These are phyloP conservation scores for Cylindroiulus punctatus DNA, from an alignment of 2,888 invertebrate species.

Conservation along the genomic window DNA sequence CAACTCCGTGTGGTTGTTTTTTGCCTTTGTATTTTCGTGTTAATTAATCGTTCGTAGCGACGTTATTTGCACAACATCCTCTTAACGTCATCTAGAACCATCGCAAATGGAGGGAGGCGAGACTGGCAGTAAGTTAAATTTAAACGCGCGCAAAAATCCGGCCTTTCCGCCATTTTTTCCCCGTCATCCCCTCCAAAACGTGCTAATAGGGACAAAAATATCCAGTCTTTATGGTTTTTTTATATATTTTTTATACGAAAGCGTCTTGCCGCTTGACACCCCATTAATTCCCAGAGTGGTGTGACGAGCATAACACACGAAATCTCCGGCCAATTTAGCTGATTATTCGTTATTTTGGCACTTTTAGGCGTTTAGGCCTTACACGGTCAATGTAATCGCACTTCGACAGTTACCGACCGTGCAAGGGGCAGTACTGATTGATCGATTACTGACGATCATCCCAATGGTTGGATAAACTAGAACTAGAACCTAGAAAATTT, in stretches of 20 bases:
- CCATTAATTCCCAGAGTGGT: background rate
- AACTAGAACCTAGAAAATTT: too few relatives aligned
- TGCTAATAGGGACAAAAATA: background rate
- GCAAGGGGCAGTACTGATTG: too few relatives aligned
- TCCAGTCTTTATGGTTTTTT: background rate
- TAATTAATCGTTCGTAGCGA: background rate
- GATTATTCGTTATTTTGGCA: too few relatives aligned
- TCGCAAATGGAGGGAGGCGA: background rate
- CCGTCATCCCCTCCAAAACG: background rate
- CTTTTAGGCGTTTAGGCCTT: too few relatives aligned
- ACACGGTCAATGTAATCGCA: too few relatives aligned
- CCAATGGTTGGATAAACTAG: too few relatives aligned
- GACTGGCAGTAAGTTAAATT: background rate
- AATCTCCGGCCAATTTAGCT: too few relatives aligned
- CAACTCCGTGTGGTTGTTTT: too few relatives aligned
- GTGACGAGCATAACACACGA: background rate
- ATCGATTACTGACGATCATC: too few relatives aligned
- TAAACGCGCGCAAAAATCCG: background rate
- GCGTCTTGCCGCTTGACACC: background rate
- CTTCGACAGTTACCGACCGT: too few relatives aligned
- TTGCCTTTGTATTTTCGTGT: background rate
- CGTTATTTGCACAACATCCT: slow-evolving; percentile 3
- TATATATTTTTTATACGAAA: background rate
- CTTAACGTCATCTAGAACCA: background rate
- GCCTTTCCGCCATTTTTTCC: background rate